Conservation (phyloP, 2,113 vertebrate species). For the Tursiops truncatus region DNA sequence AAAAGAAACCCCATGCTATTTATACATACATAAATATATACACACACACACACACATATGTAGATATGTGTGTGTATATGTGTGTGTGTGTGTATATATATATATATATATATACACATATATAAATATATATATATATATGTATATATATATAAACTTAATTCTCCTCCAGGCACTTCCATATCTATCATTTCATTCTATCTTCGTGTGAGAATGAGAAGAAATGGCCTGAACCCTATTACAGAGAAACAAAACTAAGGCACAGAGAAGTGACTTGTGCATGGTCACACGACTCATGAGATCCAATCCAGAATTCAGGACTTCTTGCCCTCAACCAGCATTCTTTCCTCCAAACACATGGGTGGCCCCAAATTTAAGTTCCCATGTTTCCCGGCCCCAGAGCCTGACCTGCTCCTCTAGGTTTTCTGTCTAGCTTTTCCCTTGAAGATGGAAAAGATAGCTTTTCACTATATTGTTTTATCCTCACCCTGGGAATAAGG, state of each 20-base stretch:
- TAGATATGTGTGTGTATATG: no score
- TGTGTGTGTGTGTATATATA: no score
- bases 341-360: background rate
- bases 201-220: background rate
- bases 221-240: background rate
- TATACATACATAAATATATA: background rate
- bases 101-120: no score
- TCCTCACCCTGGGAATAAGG: background rate
- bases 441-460: background rate
- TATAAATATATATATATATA: background rate
- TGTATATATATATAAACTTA: no score
- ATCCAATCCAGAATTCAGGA: background rate
- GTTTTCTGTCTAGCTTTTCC: background rate
- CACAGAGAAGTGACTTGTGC: background rate
- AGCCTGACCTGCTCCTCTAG: background rate
- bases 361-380: background rate
- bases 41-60: no score
- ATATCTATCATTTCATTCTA: background rate
- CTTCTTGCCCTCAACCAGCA: background rate
- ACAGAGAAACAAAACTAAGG: slow-evolving; percentile 12
- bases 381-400: background rate
- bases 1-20: slow-evolving; percentile 1
- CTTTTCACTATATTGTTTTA: background rate
- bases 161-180: background rate
- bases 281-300: background rate